Base-by-base conservation (phyloP, 1,140 invertebrate species). In the Procambarus clarkii region DNA sequence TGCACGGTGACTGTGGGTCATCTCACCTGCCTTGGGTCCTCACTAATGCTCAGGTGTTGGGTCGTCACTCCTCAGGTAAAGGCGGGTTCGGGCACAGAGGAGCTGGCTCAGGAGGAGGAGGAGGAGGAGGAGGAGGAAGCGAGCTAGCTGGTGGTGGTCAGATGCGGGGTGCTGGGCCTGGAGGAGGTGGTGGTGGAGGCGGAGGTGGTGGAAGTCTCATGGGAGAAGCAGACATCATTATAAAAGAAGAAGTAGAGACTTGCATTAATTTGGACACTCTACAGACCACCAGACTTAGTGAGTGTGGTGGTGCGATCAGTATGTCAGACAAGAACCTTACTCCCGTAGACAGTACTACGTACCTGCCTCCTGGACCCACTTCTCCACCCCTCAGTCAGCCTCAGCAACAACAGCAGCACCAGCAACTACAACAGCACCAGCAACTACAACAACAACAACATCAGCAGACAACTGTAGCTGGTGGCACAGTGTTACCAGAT, bases 381-480 rank as follows among this genome's bases (percentile, higher is more conserved):
- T 91, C 88, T 77, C 88, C 88, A 74, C 81, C 88, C 34, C 88
- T 91, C 60, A 91, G 81, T 83, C 88, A 91, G 74, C 89, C 77
- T 80, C 92, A 54, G 21, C 93, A 93, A n/a, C 92, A 92, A 86
- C 92, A 93, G 83, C 89, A 92, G 74, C 74, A 78, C 21, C 74
- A 83, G 45, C 60, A 21, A 64, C 79, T n/a, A 48, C 91, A 88
- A 46, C 86, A 88, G 11, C 91, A 88, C n/a, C 90, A 83, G 24
- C 92, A 89, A 9, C 88, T 24, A 46, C 93, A 93, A n/a, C 93
- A 93, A 13, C 93, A 93, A 86, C 91, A 93, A 92, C 87, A 92
- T 64, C 46, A 58, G 58, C 48, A 74, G 74, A 58, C 64, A 76
- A 34, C 79, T 87, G 89, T 87, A 81, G 74, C 82, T 50, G 81